Evolutionary conservation across 23 tunicate species (phyloP).

Genomic region (Trididemnum clinides): DNA sequence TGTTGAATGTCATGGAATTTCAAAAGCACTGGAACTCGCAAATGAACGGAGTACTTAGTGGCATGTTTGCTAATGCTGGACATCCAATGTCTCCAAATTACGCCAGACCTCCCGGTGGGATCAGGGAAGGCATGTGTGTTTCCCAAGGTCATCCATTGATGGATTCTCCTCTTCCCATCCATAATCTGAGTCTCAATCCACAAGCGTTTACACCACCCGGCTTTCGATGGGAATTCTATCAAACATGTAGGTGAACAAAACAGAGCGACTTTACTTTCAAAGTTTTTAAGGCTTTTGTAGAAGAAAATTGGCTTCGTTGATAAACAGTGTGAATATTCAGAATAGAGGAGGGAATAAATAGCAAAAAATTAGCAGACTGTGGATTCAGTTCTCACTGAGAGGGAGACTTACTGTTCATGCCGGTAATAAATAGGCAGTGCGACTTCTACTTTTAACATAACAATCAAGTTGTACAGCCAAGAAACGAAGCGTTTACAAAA

Average conservation of each 20-base stretch:
- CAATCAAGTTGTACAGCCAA: no score
- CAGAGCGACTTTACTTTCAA: no score
- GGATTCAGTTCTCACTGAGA: no score
- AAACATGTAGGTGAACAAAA: slow-evolving; percentile 61
- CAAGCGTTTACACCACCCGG: slow-evolving; percentile 22
- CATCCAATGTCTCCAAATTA: not conserved
- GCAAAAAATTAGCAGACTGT: no score
- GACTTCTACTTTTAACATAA: no score
- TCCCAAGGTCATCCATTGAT: slow-evolving; percentile 27
- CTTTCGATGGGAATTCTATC: slow-evolving; percentile 67
- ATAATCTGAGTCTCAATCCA: slow-evolving; percentile 29
- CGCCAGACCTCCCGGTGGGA: not conserved
- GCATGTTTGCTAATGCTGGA: slow-evolving; percentile 55
- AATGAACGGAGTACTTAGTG: slow-evolving; percentile 78
- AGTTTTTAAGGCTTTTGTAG: no score
- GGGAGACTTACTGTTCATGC: no score
- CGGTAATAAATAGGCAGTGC: no score
- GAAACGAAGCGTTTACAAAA: no score
- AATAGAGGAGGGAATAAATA: no score
- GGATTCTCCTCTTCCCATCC: slow-evolving; percentile 61
- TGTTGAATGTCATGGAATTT: slow-evolving; percentile 82
- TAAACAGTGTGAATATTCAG: no score
- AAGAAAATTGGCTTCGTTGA: no score
- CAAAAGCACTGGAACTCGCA: slow-evolving; percentile 79
- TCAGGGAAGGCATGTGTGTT: not conserved